Evolutionary conservation across 2,113 vertebrate species (phyloP).

Genomic region (Pangasianodon hypophthalmus): DNA sequence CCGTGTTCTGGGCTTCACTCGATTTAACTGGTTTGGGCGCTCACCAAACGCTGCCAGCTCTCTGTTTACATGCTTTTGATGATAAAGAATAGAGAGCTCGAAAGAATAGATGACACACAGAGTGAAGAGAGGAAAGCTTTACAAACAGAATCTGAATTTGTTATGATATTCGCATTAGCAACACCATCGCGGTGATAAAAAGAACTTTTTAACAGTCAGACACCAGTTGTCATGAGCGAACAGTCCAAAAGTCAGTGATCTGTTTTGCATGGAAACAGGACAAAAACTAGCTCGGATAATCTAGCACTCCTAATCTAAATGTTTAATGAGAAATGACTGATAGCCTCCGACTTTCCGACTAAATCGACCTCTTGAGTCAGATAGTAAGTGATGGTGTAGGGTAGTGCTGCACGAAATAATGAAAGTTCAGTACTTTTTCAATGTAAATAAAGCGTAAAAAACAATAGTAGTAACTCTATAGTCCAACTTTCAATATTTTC

Average conservation of each 20-base stretch:
- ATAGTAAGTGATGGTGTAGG: not conserved
- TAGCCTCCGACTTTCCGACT: too few relatives aligned
- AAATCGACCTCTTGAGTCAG: not conserved
- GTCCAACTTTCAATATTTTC: not conserved
- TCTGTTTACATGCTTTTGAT: not conserved
- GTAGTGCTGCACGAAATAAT: not conserved
- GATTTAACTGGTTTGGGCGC: not conserved
- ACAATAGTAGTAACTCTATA: not conserved
- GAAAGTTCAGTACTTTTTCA: not conserved
- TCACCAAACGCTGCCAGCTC: not conserved
- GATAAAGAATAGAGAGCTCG: not conserved
- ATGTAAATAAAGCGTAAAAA: not conserved
- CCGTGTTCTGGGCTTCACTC: not conserved
- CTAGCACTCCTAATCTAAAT: not conserved
- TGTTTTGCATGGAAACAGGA: not conserved
- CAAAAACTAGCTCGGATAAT: not conserved
- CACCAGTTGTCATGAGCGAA: not conserved
- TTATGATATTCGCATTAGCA: not conserved
- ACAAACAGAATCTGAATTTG: not conserved
- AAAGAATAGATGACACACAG: not conserved
- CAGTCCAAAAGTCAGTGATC: not conserved
- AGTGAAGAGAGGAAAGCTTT: not conserved
- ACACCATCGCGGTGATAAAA: not conserved
- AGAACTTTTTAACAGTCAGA: not conserved
- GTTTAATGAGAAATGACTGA: not conserved